Conservation (phyloP, 2,113 vertebrate genomes). For the Balaeniceps rex region DNA sequence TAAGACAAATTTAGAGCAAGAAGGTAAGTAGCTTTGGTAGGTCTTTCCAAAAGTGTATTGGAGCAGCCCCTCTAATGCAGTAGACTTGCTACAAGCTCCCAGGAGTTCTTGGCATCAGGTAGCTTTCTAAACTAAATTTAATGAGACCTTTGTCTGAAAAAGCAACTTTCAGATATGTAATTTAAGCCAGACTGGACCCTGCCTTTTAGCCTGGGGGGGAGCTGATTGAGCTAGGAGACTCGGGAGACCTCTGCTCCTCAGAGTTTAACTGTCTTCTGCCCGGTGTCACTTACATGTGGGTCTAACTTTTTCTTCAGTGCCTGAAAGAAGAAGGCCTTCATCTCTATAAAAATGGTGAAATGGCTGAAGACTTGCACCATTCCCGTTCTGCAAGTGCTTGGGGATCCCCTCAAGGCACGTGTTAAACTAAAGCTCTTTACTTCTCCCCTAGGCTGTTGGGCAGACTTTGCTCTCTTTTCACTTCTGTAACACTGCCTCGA, state of each 20-base stretch:
- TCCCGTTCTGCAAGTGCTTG: rapidly evolving
- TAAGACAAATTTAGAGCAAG: neutral
- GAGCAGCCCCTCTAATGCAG: neutral
- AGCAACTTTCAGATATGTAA: neutral
- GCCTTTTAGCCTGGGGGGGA: neutral
- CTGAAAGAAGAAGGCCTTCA: neutral
- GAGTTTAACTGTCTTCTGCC: neutral
- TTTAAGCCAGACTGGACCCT: neutral
- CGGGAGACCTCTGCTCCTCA: neutral
- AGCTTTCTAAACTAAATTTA: neutral
- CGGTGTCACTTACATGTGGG: rapidly evolving
- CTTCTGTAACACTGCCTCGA: neutral
- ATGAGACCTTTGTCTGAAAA: neutral
- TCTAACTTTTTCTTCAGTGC: neutral
- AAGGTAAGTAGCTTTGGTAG: neutral
- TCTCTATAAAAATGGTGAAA: neutral
- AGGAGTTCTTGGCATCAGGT: neutral
- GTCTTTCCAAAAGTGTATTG: neutral
- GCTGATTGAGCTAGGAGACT: neutral
- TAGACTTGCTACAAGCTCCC: neutral
- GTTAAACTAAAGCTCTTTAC: neutral
- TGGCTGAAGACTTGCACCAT: rapidly evolving
- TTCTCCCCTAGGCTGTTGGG: neutral
- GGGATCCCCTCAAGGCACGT: neutral
- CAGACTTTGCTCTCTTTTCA: neutral